Conservation (phyloP, 1,140 invertebrate genomes). For the Atta texana region DNA sequence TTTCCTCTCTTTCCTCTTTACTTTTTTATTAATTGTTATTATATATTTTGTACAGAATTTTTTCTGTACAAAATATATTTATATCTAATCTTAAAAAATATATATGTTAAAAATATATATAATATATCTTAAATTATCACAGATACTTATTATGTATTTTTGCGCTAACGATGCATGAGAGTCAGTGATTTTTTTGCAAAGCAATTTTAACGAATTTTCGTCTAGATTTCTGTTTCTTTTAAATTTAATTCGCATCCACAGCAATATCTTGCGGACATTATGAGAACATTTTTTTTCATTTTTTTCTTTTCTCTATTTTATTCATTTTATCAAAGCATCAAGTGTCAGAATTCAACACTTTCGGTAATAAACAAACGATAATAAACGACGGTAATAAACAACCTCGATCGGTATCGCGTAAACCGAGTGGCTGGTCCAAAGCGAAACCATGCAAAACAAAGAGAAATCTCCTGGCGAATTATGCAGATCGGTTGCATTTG, state of each 20-base stretch:
- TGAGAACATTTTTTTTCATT: background rate
- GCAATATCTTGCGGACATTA: background rate
- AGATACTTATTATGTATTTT: background rate
- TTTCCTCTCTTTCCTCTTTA: background rate
- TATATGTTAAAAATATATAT: background rate
- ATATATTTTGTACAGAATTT: background rate
- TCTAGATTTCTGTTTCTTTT: slow-evolving; percentile 4
- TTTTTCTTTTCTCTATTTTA: background rate
- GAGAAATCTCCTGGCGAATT: slow-evolving; percentile 77
- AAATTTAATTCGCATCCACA: background rate
- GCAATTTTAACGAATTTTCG: background rate
- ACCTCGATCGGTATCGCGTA: slow-evolving; percentile 57
- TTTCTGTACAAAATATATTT: background rate
- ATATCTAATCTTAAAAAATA: background rate
- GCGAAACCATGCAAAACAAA: slow-evolving; percentile 73
- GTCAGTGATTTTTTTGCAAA: background rate
- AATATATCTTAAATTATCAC: background rate
- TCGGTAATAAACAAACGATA: slow-evolving; percentile 42
- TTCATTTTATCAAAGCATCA: background rate
- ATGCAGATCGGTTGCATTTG: slow-evolving; percentile 77
- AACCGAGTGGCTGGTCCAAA: slow-evolving; percentile 63
- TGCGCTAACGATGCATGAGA: background rate
- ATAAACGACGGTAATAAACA: too few relatives aligned
- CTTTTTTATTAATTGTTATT: slow-evolving; percentile 10
- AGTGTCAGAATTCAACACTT: slow-evolving; percentile 5